Conservation (phyloP, 2,113 vertebrate species). For the Pogona vitticeps region DNA sequence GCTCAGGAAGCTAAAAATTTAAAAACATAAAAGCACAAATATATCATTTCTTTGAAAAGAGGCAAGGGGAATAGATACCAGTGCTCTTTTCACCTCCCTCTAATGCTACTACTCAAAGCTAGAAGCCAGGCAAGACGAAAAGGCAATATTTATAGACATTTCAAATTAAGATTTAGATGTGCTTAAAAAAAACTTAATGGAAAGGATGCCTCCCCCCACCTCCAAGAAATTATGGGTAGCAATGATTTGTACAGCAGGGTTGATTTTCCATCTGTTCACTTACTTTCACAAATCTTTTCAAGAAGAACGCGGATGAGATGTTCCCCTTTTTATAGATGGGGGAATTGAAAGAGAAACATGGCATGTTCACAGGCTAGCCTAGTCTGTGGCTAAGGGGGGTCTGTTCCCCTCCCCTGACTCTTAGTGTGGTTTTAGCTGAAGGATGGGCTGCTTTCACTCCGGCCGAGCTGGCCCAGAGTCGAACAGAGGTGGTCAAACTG, state of each 20-base stretch:
- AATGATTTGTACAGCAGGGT: not conserved
- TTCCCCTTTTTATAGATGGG: not conserved
- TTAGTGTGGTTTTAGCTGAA: not conserved
- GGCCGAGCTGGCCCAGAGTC: not conserved
- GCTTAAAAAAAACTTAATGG: not conserved
- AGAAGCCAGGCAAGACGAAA: not conserved
- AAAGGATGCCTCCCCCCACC: not conserved
- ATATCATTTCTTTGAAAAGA: no score
- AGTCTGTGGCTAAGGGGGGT: no score
- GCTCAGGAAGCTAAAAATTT: not conserved
- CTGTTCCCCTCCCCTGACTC: not conserved
- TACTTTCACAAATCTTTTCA: not conserved
- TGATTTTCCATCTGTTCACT: not conserved
- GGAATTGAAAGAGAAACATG: not conserved
- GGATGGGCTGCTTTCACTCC: not conserved
- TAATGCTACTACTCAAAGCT: not conserved
- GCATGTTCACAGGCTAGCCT: not conserved
- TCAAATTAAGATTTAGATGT: not conserved
- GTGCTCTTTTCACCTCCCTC: not conserved
- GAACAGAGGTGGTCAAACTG: not conserved
- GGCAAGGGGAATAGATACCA: not conserved
- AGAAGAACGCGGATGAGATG: not conserved
- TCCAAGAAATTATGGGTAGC: not conserved
- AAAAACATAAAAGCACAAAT: not conserved
- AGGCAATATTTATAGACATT: not conserved